Base-by-base conservation (phyloP, 2,888 invertebrate species). In the Acronicta psi region DNA sequence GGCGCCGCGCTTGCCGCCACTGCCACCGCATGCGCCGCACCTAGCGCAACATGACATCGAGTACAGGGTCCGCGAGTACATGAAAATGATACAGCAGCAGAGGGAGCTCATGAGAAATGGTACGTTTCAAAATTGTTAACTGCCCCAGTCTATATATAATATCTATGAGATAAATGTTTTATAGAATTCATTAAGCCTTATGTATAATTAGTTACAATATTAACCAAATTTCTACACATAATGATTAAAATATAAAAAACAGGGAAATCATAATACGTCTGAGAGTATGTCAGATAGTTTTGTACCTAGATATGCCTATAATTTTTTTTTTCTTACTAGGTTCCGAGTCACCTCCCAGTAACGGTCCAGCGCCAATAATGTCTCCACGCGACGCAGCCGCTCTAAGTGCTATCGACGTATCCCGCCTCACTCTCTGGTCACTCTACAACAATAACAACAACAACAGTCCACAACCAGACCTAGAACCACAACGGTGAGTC, bases 391-490 rank as follows among this genome's bases (percentile, higher is more conserved):
- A 90, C 82, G 93, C 84, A 0, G 86, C 86, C 25, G 91, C 95
- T 0, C 91, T 97, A 53, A 96, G 96, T 73, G 96, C 96, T 10
- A 91, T 97, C 59, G 97, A 97, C 85, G 96, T 97, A 92, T 96
- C 97, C 1, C 96, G 97, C 59, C 95, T 97, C 73, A 96, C 97
- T 0, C 93, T 98, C 20, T 98, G 97, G 97, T 97, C 97, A 69
- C 95, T 98, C 80, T 98, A 97, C 91, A 96, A 96, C 87, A 97
- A 96, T 82, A 97, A 96, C 81, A 95, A 95, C 81, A 95, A 95
- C 87, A 95, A 89, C 81, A 95, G 95, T 80, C 92, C 92, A 14
- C 95, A 94, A 66, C 94, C 94, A 0, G 92, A 92, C 59, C 76
- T 90, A 53, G 93, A 94, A 74, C 93, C 93, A 52, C 93, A 94